phyloP scores from a whole-genome alignment of 2,888 invertebrate species.

The Drosophila nr. medialis region DNA sequence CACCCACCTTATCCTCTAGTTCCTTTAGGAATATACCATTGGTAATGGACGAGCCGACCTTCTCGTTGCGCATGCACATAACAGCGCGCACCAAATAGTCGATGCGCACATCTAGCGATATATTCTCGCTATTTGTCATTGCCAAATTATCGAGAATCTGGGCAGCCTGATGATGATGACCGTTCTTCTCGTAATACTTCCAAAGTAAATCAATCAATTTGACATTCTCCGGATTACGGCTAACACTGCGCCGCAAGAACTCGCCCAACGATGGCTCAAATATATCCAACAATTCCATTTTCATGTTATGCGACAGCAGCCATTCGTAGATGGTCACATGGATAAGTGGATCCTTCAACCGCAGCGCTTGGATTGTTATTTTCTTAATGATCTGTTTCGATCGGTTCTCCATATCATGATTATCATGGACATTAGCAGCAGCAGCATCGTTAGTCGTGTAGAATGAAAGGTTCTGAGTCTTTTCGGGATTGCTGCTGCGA shows the following conservation, averaged over 20 bases:
- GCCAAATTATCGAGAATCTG: slow-evolving; percentile 95
- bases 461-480: slow-evolving; percentile 62
- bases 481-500: slow-evolving; percentile 75
- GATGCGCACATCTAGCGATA: slow-evolving; percentile 92
- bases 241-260: slow-evolving; percentile 84
- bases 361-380: slow-evolving; percentile 89
- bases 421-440: slow-evolving; percentile 2
- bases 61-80: slow-evolving; percentile 96
- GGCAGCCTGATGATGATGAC: slow-evolving; percentile 96
- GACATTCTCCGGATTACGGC: slow-evolving; percentile 87
- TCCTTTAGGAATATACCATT: slow-evolving; percentile 93
- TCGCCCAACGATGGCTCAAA: slow-evolving; percentile 85
- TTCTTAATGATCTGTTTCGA: slow-evolving; percentile 85
- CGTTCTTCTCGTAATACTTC: slow-evolving; percentile 97
- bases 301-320: slow-evolving; percentile 92
- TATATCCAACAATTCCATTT: slow-evolving; percentile 88
- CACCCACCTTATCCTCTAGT: slow-evolving; percentile 92
- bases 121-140: slow-evolving; percentile 87
- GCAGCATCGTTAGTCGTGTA: slow-evolving; percentile 6
- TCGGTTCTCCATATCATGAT: slow-evolving; percentile 61
- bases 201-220: slow-evolving; percentile 93
- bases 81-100: slow-evolving; percentile 97
- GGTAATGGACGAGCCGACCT: slow-evolving; percentile 89
- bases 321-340: slow-evolving; percentile 97
- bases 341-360: slow-evolving; percentile 92